These are phyloP conservation scores for Venustaconcha ellipsiformis DNA, from an alignment of 1,140 invertebrate species.

Conservation along the genomic window DNA sequence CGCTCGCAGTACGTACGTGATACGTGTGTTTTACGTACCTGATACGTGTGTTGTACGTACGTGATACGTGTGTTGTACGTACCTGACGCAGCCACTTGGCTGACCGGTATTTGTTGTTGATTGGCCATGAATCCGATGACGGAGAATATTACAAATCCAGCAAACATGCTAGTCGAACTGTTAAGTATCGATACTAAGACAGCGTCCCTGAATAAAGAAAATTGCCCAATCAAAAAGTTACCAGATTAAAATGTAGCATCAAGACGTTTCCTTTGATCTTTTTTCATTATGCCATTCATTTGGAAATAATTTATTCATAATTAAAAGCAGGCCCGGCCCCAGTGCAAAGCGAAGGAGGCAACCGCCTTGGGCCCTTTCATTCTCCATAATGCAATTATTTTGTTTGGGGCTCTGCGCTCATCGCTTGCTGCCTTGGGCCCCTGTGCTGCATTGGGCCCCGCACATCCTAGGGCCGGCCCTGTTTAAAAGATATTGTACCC, in stretches of 20 bases:
- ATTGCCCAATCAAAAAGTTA: background rate
- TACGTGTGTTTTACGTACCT: too few relatives aligned
- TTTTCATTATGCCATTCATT: background rate
- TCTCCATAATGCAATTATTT: too few relatives aligned
- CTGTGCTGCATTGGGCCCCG: too few relatives aligned
- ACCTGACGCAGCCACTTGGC: conserved; percentile 63
- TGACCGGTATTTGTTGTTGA: conserved; percentile 56
- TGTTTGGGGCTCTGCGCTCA: too few relatives aligned
- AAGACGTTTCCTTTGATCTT: background rate
- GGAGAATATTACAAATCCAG: conserved; percentile 97
- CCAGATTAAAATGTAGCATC: background rate
- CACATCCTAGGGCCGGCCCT: too few relatives aligned
- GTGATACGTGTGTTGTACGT: background rate
- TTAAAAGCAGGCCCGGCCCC: too few relatives aligned
- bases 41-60: too few relatives aligned
- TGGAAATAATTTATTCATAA: background rate
- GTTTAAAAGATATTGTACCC: background rate
- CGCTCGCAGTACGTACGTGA: too few relatives aligned
- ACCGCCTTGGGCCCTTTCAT: background rate
- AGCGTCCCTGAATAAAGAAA: conserved; percentile 77
- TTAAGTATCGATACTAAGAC: conserved; percentile 95
- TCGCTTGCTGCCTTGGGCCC: too few relatives aligned
- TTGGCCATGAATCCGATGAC: conserved; percentile 82
- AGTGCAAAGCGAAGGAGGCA: too few relatives aligned
- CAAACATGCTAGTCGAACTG: conserved; percentile 96